Evolutionary conservation across 35 echinoderm and acorn worm genomes (phyloP).

Genomic region (Amphiura filiformis): DNA sequence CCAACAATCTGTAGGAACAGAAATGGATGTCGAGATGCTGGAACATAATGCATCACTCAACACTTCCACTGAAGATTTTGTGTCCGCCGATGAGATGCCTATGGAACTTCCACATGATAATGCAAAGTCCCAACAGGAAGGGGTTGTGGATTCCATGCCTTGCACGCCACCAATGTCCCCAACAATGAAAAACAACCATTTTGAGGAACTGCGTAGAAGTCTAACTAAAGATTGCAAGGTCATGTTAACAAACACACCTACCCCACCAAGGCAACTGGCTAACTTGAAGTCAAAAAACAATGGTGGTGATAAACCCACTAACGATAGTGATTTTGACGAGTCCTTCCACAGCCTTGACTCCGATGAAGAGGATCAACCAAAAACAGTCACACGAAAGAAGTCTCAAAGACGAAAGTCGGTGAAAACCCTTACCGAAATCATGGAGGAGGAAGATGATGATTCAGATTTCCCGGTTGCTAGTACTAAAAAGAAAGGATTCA

Average conservation of each 20-base stretch:
- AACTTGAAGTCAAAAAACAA: too few relatives aligned
- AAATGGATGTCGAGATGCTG: too few relatives aligned
- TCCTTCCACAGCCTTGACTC: background rate
- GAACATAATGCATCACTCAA: background rate
- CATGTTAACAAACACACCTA: background rate
- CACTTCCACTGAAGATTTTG: background rate
- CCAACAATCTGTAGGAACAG: too few relatives aligned
- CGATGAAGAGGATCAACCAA: background rate
- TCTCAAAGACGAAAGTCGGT: background rate
- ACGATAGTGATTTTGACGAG: background rate
- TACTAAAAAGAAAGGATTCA: background rate
- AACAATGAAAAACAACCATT: background rate
- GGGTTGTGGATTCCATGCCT: background rate
- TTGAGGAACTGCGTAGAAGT: background rate
- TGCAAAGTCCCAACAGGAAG: background rate
- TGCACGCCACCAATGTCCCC: background rate
- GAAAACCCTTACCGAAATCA: background rate
- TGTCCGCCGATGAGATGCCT: background rate
- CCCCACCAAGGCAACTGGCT: background rate
- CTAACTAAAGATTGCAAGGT: background rate
- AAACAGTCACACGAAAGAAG: background rate
- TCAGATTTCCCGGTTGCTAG: background rate
- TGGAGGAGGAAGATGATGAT: background rate
- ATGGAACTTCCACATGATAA: background rate
- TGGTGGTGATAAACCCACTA: background rate